Percentiles rank a stretch among this genome's conserved stretches.
These are phyloP conservation scores for Pilophorus perplexus DNA, from an alignment of 2,888 invertebrate genomes.

Conservation along the genomic window DNA sequence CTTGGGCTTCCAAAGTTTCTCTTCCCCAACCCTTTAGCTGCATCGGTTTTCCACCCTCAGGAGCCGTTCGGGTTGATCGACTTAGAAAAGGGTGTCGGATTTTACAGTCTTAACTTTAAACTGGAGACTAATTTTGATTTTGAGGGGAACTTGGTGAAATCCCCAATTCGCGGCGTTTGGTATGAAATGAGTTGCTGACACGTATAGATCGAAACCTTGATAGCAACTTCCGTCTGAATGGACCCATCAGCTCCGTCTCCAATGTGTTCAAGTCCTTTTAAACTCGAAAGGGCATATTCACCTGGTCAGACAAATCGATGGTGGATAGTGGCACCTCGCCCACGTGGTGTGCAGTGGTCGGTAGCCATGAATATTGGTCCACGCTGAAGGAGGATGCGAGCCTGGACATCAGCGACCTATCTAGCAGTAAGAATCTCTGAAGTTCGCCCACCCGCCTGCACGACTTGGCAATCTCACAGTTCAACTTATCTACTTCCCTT, in stretches of 20 bases:
- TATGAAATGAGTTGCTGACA: too few relatives aligned
- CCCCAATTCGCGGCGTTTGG: too few relatives aligned
- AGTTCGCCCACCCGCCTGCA: neutral
- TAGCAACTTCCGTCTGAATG: too few relatives aligned
- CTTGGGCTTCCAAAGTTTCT: conserved; percentile 1
- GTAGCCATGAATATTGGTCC: neutral
- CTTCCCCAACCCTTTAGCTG: neutral
- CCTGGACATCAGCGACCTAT: neutral
- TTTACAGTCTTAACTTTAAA: conserved; percentile 4
- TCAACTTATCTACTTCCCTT: neutral
- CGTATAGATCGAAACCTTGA: too few relatives aligned
- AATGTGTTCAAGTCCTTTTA: too few relatives aligned
- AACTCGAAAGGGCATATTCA: too few relatives aligned
- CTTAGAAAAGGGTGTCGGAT: conserved; percentile 17
- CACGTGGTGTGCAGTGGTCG: neutral
- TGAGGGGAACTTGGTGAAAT: too few relatives aligned
- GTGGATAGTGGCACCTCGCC: neutral
- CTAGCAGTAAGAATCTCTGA: neutral
- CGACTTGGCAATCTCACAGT: neutral
- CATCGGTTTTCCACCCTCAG: neutral
- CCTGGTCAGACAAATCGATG: too few relatives aligned
- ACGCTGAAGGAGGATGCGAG: neutral
- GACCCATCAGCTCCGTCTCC: too few relatives aligned
- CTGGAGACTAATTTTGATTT: neutral
- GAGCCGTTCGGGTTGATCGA: conserved; percentile 8